Evolutionary conservation across 2,888 invertebrate genomes (phyloP), one percentile per base, ranked within the genome.

Genomic region (Epistrophe grossulariae): DNA sequence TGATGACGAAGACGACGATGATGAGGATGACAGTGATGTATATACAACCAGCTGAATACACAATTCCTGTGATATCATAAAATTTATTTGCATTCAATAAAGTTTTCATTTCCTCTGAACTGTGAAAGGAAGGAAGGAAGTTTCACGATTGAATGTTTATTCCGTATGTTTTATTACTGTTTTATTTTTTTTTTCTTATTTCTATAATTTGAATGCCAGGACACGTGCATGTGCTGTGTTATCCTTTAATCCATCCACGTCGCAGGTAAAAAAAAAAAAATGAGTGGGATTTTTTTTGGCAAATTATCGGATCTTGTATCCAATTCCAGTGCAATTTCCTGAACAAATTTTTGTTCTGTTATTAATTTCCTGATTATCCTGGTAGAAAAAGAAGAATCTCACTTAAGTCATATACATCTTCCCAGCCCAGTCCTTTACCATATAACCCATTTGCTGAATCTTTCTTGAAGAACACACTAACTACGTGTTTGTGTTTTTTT

Each of bases 361-460:
- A 82, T 79, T 81, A 82, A 85, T 85, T 85, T 85, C 85, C 85
- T 82, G 81, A 85, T 81, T 81, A 85, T 81, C 85, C 85, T 85
- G 19, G 9, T 19, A 24, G 15, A 24, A 13, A 62, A 40, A 60
- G 62, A 62, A 76, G 59, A 52, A 80, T 52, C 70, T 40, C 19
- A 19, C 48, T 66, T 11, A 48, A 43, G 11, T 13, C 35, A 6
- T 24, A 9, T 6, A 5, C 6, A 5, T 1, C 15, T 6, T 15
- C 8, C n/a, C 45, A n/a, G 6, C 24, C 11, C 13, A 31, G 31
- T 2, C 31, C 31, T 3, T 24, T 3, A 24, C 24, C 24, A 24
- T 3, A 28, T 3, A 28, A 3, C 8, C 15, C 8, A 7, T 8
- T 52, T 7, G 1, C 19, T 52, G 2, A 24, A 24, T 52, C 52